Percentiles rank a stretch among this genome's conserved stretches.
Conservation (phyloP, 92 coral and sea anemone species). For the Virgularia gustaviana region DNA sequence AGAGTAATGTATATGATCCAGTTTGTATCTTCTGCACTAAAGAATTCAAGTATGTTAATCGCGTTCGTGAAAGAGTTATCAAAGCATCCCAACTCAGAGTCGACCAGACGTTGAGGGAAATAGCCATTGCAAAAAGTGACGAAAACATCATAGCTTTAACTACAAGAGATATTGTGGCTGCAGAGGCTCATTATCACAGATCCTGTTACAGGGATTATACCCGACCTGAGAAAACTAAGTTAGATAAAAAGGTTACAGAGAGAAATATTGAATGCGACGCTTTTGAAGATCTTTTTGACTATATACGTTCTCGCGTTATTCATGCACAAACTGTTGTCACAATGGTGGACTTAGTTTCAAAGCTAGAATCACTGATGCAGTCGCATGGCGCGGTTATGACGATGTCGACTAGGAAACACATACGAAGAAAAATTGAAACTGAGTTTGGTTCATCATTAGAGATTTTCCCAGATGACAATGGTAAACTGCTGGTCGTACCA, state of each 20-base stretch:
- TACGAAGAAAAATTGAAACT: constrained; percentile 42
- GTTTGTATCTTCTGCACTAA: constrained; percentile 53
- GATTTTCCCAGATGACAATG: constrained; percentile 51
- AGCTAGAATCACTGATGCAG: constrained; percentile 38
- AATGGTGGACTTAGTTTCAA: constrained; percentile 32
- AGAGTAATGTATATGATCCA: constrained; percentile 37
- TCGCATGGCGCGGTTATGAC: constrained; percentile 23
- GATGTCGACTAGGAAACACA: constrained; percentile 42
- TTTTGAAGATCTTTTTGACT: constrained; percentile 32
- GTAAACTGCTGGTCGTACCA: constrained; percentile 50
- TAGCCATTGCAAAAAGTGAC: constrained; percentile 47
- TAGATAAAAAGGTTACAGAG: neutral
- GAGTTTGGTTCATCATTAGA: constrained; percentile 41
- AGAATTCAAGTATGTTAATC: constrained; percentile 47
- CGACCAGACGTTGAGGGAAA: constrained; percentile 40
- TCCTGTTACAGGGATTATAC: constrained; percentile 61
- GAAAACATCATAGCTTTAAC: constrained; percentile 50
- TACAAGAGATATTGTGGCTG: constrained; percentile 57
- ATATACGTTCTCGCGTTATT: constrained; percentile 23
- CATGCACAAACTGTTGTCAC: constrained; percentile 28
- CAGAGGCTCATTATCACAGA: constrained; percentile 63
- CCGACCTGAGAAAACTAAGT: constrained; percentile 10
- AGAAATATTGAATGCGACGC: constrained; percentile 28
- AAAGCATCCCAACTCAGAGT: constrained; percentile 35
- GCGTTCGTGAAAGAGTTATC: constrained; percentile 40